Percentiles rank a stretch among this genome's conserved stretches.
Evolutionary conservation across 1,140 invertebrate species (phyloP).

Genomic region (Eciton burchellii): DNA sequence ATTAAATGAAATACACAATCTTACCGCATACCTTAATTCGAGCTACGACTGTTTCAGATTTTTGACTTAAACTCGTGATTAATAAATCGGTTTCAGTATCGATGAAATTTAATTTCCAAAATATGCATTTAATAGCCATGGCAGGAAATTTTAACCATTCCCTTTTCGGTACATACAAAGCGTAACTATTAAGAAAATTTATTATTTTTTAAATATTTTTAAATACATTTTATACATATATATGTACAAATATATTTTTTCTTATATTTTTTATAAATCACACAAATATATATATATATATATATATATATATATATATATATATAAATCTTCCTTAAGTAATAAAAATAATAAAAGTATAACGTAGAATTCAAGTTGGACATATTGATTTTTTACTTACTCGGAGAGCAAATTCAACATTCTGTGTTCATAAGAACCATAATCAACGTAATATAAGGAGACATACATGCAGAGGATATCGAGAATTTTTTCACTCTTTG

Average conservation of each 20-base stretch:
- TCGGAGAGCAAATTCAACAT: constrained; percentile 22
- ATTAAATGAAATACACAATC: constrained; percentile 1
- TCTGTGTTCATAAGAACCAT: constrained; percentile 86
- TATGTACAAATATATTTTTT: too few species aligned
- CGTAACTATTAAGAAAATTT: constrained; percentile 39
- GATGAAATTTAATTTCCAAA: constrained; percentile 67
- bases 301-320: too few species aligned
- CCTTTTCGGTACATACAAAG: constrained; percentile 68
- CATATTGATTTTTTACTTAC: constrained; percentile 67
- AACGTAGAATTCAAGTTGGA: too few species aligned
- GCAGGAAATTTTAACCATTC: constrained; percentile 75
- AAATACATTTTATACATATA: too few species aligned
- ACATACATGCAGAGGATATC: constrained; percentile 58
- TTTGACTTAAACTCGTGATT: not conserved
- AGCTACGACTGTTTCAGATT: constrained; percentile 49
- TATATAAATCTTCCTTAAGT: too few species aligned
- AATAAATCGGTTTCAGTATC: not conserved
- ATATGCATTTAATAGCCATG: constrained; percentile 72
- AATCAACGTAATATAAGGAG: constrained; percentile 88
- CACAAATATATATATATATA: too few species aligned
- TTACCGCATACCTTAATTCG: constrained; percentile 69
- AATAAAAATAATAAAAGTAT: too few species aligned
- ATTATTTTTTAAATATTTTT: constrained; percentile 13
- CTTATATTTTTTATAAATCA: too few species aligned
- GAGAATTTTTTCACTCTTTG: constrained; percentile 70